These are phyloP conservation scores for Lacerta viridis DNA, from an alignment of 2,797 vertebrate genomes.

Conservation along the genomic window DNA sequence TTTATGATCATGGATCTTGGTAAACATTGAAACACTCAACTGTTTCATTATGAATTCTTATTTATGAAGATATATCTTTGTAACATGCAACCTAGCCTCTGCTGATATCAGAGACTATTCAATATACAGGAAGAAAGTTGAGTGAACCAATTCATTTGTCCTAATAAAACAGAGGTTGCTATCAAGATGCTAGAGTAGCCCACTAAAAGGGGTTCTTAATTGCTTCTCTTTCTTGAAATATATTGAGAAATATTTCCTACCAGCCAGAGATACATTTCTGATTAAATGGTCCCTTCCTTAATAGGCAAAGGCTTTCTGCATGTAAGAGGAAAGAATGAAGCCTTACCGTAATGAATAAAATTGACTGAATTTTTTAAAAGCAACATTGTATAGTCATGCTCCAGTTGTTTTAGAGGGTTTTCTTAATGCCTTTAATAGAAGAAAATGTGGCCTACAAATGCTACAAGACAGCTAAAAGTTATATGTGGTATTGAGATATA, in stretches of 20 bases:
- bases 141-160: constrained; percentile 20
- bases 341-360: neutral
- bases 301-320: neutral
- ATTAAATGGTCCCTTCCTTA: neutral
- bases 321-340: neutral
- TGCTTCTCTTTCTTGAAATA: constrained; percentile 41
- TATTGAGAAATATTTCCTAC: neutral
- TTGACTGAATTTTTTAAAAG: neutral
- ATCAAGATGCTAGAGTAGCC: neutral
- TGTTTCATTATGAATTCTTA: neutral
- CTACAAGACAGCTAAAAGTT: constrained; percentile 5
- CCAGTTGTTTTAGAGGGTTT: constrained; percentile 7
- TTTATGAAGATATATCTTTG: neutral
- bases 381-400: neutral
- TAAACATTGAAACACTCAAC: neutral
- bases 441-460: constrained; percentile 4
- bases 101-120: constrained; percentile 40
- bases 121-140: constrained; percentile 45
- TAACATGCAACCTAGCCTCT: neutral
- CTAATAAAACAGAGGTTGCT: neutral
- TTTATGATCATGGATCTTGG: neutral
- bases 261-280: constrained; percentile 16
- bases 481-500: neutral
- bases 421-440: constrained; percentile 18
- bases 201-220: constrained; percentile 24